Evolutionary conservation across 2,888 invertebrate species (phyloP), one percentile per base, ranked within the genome.

Genomic region (Saturnia pavonia): DNA sequence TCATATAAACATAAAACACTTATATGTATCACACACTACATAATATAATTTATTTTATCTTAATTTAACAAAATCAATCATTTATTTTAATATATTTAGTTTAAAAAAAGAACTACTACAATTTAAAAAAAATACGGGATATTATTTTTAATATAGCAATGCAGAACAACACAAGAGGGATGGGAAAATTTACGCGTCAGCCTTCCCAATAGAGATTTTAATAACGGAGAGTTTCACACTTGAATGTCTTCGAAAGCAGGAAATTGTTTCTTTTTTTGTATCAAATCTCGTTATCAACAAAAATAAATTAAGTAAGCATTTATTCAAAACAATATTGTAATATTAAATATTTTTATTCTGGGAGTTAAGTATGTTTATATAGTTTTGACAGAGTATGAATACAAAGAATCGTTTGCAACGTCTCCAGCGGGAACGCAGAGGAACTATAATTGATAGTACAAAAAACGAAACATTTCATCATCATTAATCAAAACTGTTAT

Each of bases 181-280:
- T 65, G 40, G 40, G n/a, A 73, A 71, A 77, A 82, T 82, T 83
- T 79, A 81, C 80, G 76, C 74, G 65, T 74, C 76, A 77, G 79
- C 72, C 74, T 78, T 76, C 77, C 72, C 71, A 78, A 82, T 79
- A 75, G 80, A 79, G 81, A 80, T 82, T 87, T 86, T 86, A 86
- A 87, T 87, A 88, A 85, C 77, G 78, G 83, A 78, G 82, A 78
- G 82, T 85, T 87, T 87, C 78, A 84, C 83, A 84, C 84, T 84
- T 78, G 78, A 81, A 73, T 80, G 84, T 85, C 75, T 76, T 74
- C 72, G 76, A 79, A 82, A 82, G 77, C 78, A 83, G 82, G 85
- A 86, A 85, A 87, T 87, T 84, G 84, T 86, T 82, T 76, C 73
- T 76, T 85, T 84, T 83, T 83, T 80, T 79, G 77, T 82, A 83